Conservation (phyloP, 64 coral and sea anemone genomes). For the Montipora cactus region DNA sequence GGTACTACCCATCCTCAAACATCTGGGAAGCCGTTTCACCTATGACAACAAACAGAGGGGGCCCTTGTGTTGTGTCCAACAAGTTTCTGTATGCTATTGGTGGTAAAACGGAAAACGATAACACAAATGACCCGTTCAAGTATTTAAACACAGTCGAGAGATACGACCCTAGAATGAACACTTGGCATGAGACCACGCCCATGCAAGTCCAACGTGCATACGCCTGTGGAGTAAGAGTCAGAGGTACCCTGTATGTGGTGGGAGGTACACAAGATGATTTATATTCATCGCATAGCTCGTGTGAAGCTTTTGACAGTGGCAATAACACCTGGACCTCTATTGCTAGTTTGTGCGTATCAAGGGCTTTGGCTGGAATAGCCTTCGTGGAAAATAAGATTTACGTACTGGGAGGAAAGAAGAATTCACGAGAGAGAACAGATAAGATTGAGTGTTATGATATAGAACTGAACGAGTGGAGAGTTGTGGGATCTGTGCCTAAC, state of each 20-base stretch:
- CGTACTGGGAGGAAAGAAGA: constrained; percentile 90
- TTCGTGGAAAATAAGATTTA: constrained; percentile 72
- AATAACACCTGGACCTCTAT: constrained; percentile 73
- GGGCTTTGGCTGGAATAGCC: constrained; percentile 82
- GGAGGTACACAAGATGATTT: constrained; percentile 94
- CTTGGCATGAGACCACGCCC: constrained; percentile 72
- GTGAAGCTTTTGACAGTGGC: constrained; percentile 76
- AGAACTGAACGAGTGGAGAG: constrained; percentile 80
- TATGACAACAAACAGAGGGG: constrained; percentile 75
- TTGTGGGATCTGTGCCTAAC: constrained; percentile 91
- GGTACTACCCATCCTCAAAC: constrained; percentile 84
- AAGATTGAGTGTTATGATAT: constrained; percentile 85
- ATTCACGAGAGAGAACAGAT: constrained; percentile 86
- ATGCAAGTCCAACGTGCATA: constrained; percentile 85
- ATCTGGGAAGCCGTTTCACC: constrained; percentile 81
- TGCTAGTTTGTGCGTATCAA: constrained; percentile 74
- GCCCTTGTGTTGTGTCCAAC: constrained; percentile 84
- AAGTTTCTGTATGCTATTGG: constrained; percentile 87
- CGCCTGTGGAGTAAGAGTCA: constrained; percentile 81
- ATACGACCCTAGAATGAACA: constrained; percentile 73
- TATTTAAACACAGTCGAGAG: constrained; percentile 88
- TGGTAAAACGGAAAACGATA: constrained; percentile 87
- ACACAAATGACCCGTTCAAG: constrained; percentile 66
- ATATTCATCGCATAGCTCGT: constrained; percentile 84
- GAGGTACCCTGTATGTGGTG: constrained; percentile 78